Evolutionary conservation across 2,888 invertebrate genomes (phyloP).

Genomic region (Tenodera sinensis): DNA sequence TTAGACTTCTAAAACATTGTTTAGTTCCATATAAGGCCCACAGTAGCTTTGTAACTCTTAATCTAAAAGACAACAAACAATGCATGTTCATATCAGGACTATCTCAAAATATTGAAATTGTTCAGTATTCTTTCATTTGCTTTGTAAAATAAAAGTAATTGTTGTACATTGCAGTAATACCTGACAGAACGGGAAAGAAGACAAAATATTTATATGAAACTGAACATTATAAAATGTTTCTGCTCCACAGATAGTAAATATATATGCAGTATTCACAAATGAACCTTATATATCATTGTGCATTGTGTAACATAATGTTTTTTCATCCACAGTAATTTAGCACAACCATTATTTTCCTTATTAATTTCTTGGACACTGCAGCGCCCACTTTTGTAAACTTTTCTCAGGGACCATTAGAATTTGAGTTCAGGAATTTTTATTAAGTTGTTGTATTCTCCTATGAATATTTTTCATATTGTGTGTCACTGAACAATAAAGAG

Average conservation of each 20-base stretch:
- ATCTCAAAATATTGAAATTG: not conserved
- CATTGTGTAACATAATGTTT: not conserved
- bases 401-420: not conserved
- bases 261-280: not conserved
- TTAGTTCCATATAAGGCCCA: not conserved
- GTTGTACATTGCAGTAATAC: not conserved
- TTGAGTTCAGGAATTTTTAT: not conserved
- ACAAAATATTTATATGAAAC: not conserved
- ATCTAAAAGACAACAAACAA: not conserved
- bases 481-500: too few relatives aligned
- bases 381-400: not conserved
- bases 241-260: not conserved
- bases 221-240: not conserved
- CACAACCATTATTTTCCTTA: not conserved
- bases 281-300: not conserved
- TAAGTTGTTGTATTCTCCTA: not conserved
- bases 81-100: not conserved
- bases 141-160: not conserved
- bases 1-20: not conserved
- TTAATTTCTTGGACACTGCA: not conserved
- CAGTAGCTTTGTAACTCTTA: not conserved
- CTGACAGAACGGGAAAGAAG: not conserved
- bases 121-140: not conserved
- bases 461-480: too few relatives aligned
- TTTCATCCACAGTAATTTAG: not conserved